phyloP scores from a whole-genome alignment of 2,113 vertebrate species.

The Chlamydotis undulata region DNA sequence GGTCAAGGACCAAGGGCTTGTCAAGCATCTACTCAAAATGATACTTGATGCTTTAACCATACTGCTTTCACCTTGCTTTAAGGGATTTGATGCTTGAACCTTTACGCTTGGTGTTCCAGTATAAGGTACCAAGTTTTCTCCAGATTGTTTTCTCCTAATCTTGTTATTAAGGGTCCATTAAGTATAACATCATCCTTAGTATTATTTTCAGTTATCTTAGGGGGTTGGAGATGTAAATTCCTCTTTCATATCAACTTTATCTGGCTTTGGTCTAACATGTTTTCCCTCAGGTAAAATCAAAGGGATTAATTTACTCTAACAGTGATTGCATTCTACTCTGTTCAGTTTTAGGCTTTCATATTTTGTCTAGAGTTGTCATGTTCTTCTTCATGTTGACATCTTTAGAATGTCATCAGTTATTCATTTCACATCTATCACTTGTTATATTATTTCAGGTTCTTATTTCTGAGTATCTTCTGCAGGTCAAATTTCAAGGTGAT shows the following conservation, averaged over 20 bases:
- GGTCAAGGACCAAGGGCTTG: neutral
- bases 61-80: neutral
- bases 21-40: neutral
- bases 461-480: neutral
- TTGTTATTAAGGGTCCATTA: neutral
- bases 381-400: neutral
- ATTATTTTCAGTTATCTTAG: neutral
- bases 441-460: neutral
- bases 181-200: neutral
- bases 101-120: neutral
- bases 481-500: neutral
- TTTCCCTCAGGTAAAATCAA: neutral
- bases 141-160: neutral
- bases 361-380: neutral
- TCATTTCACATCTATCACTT: neutral
- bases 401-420: neutral
- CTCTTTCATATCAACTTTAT: neutral
- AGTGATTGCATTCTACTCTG: neutral
- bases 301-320: neutral
- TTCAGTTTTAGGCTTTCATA: neutral
- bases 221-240: neutral
- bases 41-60: neutral
- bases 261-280: neutral
- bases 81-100: neutral
- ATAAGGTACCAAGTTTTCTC: neutral